Conservation (phyloP, 1,140 invertebrate genomes). For the Scaptomyza hsui region DNA sequence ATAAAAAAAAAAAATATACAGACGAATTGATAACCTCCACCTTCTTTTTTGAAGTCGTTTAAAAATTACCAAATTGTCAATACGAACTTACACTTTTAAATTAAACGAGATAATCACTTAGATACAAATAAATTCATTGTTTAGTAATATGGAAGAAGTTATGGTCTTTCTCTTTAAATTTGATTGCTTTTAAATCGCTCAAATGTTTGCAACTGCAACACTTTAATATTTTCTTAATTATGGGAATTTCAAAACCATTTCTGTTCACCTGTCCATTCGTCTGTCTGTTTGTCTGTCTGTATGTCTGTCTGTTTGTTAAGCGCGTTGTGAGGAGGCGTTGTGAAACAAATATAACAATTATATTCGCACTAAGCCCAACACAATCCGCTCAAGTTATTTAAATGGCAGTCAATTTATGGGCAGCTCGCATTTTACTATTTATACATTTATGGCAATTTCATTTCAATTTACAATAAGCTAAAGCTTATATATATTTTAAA, state of each 20-base stretch:
- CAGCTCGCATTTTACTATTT: conserved; percentile 18
- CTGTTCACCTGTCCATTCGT: no score
- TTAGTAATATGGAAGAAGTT: no score
- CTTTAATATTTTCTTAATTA: background rate
- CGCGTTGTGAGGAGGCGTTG: background rate
- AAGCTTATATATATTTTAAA: background rate
- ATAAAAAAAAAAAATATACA: no score
- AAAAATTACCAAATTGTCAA: no score
- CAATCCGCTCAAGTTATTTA: conserved; percentile 8
- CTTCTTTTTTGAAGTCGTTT: no score
- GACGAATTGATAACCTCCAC: no score
- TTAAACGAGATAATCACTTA: no score
- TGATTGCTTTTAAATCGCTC: no score
- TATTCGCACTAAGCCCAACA: conserved; percentile 14
- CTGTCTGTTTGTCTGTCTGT: background rate
- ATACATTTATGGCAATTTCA: conserved; percentile 42
- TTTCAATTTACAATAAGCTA: conserved; percentile 27
- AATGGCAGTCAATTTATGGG: conserved; percentile 29
- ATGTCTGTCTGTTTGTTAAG: background rate
- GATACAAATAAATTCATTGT: no score
- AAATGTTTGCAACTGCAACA: no score
- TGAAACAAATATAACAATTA: conserved; percentile 9
- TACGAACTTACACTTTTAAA: no score
- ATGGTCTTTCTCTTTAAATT: no score
- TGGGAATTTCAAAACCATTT: background rate